phyloP scores from a whole-genome alignment of 2,113 vertebrate genomes.

The Muntiacus reevesi region DNA sequence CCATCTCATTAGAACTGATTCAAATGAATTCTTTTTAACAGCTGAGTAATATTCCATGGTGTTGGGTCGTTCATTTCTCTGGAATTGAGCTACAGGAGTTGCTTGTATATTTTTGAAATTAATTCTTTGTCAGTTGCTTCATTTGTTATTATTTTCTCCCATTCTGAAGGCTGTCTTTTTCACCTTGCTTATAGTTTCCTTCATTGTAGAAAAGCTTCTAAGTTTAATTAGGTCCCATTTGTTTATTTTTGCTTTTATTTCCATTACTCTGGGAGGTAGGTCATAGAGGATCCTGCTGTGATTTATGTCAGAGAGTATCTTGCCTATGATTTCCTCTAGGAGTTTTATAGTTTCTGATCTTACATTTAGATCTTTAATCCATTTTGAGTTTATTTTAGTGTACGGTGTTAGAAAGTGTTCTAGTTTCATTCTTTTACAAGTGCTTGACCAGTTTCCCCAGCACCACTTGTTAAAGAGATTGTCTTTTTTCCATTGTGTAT shows the following conservation, averaged over 20 bases:
- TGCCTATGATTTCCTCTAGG: neutral
- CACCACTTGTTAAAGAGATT: neutral
- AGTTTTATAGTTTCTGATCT: neutral
- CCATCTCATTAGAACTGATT: too few relatives aligned
- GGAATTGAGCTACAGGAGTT: neutral
- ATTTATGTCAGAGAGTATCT: neutral
- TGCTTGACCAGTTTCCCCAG: neutral
- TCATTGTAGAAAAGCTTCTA: accelerated
- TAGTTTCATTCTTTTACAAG: neutral
- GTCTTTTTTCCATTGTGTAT: neutral
- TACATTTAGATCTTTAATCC: neutral
- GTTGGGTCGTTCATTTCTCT: neutral
- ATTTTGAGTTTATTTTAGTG: neutral
- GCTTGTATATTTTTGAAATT: neutral
- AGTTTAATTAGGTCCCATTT: neutral
- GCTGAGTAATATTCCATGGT: too few relatives aligned
- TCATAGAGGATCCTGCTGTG: neutral
- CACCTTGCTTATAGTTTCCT: neutral
- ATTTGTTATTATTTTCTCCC: neutral
- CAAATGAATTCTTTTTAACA: too few relatives aligned
- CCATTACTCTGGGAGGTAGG: neutral
- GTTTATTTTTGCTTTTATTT: neutral
- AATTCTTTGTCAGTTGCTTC: neutral
- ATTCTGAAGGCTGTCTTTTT: neutral
- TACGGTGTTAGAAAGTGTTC: neutral